These are phyloP conservation scores for Himalopsyche japonica DNA, from an alignment of 2,888 invertebrate species.

Conservation along the genomic window DNA sequence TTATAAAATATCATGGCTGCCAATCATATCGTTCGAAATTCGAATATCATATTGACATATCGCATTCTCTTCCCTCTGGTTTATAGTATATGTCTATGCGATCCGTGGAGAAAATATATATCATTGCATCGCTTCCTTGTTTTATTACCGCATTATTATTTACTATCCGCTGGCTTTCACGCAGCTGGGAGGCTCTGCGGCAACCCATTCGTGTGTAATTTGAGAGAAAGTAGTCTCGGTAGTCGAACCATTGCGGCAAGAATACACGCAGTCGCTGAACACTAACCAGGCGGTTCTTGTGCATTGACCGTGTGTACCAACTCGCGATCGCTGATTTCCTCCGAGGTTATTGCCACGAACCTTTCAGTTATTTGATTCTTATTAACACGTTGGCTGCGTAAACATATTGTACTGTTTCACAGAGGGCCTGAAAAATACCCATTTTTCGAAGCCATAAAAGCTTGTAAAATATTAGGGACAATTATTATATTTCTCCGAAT, in stretches of 20 bases:
- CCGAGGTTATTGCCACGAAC: neutral
- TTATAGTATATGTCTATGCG: neutral
- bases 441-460: too few relatives aligned
- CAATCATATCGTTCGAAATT: neutral
- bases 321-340: neutral
- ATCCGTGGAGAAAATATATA: neutral
- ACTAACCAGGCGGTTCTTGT: neutral
- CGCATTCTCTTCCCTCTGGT: neutral
- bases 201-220: neutral
- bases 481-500: too few relatives aligned
- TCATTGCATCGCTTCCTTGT: neutral
- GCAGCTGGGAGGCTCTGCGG: neutral
- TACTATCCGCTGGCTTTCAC: neutral
- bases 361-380: neutral
- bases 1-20: too few relatives aligned
- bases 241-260: slow-evolving; percentile 8
- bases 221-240: slow-evolving; percentile 1
- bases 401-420: too few relatives aligned
- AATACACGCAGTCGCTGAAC: neutral
- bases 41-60: neutral
- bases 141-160: neutral
- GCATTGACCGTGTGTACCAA: neutral
- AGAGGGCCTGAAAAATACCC: too few relatives aligned
- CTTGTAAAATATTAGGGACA: too few relatives aligned
- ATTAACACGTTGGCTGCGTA: neutral